These are phyloP conservation scores for Smittia sp. DNA, from an alignment of 2,888 invertebrate genomes.

Conservation along the genomic window DNA sequence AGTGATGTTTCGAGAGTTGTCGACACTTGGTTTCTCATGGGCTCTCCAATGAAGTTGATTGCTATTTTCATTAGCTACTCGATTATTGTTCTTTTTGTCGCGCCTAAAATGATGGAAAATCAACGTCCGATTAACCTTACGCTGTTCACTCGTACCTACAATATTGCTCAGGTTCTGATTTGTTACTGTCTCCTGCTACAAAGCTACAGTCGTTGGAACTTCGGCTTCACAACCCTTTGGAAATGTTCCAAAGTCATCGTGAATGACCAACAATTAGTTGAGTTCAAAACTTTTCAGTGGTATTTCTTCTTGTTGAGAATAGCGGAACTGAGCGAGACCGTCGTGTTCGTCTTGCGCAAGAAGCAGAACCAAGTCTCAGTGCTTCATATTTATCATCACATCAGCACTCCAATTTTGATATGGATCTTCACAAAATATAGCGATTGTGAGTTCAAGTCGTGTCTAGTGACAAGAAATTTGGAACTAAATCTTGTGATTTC, in stretches of 20 bases:
- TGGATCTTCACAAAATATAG: too few relatives aligned
- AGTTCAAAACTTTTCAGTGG: neutral
- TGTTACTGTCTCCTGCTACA: neutral
- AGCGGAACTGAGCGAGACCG: slow-evolving; percentile 62
- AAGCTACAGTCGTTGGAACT: neutral
- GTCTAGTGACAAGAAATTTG: neutral
- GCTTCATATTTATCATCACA: slow-evolving; percentile 28
- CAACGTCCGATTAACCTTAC: neutral
- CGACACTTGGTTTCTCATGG: neutral
- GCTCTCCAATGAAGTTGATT: neutral
- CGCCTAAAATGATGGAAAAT: neutral
- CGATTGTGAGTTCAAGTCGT: too few relatives aligned
- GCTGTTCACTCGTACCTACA: neutral
- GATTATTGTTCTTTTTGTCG: neutral
- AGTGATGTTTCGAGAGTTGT: neutral
- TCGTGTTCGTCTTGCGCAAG: slow-evolving; percentile 63
- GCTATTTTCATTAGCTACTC: neutral
- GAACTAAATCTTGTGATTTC: neutral
- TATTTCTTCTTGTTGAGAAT: slow-evolving; percentile 54
- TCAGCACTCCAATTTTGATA: neutral
- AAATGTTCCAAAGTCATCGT: neutral
- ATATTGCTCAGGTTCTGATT: neutral
- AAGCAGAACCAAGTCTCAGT: neutral
- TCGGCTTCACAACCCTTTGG: neutral
- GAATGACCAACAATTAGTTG: neutral